phyloP scores from a whole-genome alignment of 2,888 invertebrate genomes.

The Cordilura impudica region DNA sequence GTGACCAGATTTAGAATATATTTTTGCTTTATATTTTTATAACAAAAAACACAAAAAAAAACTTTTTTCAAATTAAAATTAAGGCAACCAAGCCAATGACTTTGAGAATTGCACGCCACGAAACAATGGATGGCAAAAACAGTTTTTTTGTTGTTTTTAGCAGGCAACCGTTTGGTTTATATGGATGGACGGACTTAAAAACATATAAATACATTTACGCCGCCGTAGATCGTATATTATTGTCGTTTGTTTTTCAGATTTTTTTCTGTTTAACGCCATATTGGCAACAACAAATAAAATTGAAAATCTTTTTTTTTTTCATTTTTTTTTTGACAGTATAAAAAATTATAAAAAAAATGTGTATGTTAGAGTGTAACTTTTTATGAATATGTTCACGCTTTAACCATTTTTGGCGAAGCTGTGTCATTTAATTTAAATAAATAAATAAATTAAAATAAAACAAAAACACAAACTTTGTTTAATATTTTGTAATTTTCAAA shows the following conservation, averaged over 20 bases:
- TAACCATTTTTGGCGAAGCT: conserved; percentile 52
- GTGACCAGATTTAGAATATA: conserved; percentile 62
- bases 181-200: conserved; percentile 45
- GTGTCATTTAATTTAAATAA: conserved; percentile 6
- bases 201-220: conserved; percentile 56
- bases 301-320: conserved; percentile 24
- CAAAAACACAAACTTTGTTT: no score
- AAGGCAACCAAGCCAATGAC: conserved; percentile 61
- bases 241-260: conserved; percentile 40
- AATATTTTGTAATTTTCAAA: no score
- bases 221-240: conserved; percentile 29
- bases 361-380: conserved; percentile 12
- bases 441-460: no score
- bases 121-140: conserved; percentile 27
- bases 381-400: conserved; percentile 36
- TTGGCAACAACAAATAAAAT: conserved; percentile 51
- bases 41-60: conserved; percentile 42
- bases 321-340: conserved; percentile 4
- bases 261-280: conserved; percentile 52
- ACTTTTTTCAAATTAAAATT: conserved; percentile 57
- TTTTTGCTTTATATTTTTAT: conserved; percentile 36
- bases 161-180: conserved; percentile 35
- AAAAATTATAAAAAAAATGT: conserved; percentile 13
- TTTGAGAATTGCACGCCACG: conserved; percentile 62
- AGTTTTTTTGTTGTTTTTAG: conserved; percentile 25